phyloP scores from a whole-genome alignment of 2,888 invertebrate species.

The Geophilus truncorum region DNA sequence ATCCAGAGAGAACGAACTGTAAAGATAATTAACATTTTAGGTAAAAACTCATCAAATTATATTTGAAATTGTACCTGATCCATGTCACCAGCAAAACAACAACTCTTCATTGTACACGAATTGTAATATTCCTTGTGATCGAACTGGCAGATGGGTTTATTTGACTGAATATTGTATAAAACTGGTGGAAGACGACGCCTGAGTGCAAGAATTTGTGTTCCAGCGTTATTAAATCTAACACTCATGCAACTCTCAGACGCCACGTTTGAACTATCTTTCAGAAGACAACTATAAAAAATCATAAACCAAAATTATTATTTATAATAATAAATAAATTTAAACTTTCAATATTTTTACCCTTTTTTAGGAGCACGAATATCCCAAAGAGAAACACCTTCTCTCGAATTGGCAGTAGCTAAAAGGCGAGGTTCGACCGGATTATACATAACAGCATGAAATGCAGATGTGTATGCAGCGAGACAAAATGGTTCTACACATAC shows the following conservation, averaged over 20 bases:
- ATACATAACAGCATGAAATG: constrained; percentile 94
- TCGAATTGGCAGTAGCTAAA: constrained; percentile 82
- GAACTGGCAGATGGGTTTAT: constrained; percentile 74
- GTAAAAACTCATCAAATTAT: neutral
- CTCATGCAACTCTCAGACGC: constrained; percentile 60
- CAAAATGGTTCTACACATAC: constrained; percentile 58
- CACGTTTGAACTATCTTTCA: constrained; percentile 59
- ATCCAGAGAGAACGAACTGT: constrained; percentile 84
- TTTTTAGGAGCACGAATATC: constrained; percentile 71
- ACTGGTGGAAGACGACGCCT: constrained; percentile 82
- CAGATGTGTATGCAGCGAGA: constrained; percentile 63
- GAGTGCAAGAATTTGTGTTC: constrained; percentile 71
- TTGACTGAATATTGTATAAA: constrained; percentile 62
- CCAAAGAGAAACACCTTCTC: constrained; percentile 84
- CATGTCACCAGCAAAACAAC: constrained; percentile 82
- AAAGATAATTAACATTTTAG: constrained; percentile 36
- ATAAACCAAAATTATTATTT: constrained; percentile 14
- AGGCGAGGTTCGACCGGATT: constrained; percentile 77
- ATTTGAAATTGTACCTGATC: constrained; percentile 54
- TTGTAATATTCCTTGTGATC: constrained; percentile 89
- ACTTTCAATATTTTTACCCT: constrained; percentile 58
- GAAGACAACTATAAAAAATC: constrained; percentile 57
- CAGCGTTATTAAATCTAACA: constrained; percentile 77
- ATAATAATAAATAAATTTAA: neutral
- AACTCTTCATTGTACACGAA: constrained; percentile 95